Percentiles rank a stretch among this genome's conserved stretches.
Conservation (phyloP, 2,888 invertebrate species). For the Ophion ventricosus region DNA sequence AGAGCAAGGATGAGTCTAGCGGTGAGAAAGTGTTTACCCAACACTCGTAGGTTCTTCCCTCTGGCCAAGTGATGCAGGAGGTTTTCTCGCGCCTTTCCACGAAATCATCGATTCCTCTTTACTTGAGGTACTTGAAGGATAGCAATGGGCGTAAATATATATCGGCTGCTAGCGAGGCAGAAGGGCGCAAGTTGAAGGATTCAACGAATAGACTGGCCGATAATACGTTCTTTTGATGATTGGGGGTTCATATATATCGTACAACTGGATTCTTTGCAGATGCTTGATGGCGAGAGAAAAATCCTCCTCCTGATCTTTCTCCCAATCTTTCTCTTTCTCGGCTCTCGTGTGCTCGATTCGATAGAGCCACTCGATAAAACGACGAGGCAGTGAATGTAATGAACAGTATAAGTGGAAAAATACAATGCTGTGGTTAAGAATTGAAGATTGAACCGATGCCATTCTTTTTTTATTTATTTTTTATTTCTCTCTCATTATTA, state of each 20-base stretch:
- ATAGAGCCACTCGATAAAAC: constrained; percentile 61
- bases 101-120: constrained; percentile 61
- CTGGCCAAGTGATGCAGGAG: constrained; percentile 24
- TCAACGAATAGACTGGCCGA: neutral
- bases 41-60: constrained; percentile 58
- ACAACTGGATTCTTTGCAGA: constrained; percentile 41
- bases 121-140: constrained; percentile 55
- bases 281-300: constrained; percentile 44
- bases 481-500: neutral
- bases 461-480: constrained; percentile 27
- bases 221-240: constrained; percentile 15
- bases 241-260: constrained; percentile 10
- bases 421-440: constrained; percentile 48
- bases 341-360: constrained; percentile 40
- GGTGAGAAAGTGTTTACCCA: constrained; percentile 64
- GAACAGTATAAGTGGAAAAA: constrained; percentile 44
- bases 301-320: neutral
- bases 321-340: neutral
- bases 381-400: constrained; percentile 55
- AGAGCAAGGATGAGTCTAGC: neutral
- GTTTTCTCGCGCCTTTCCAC: constrained; percentile 50
- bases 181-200: constrained; percentile 16
- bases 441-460: constrained; percentile 22
- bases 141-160: constrained; percentile 32
- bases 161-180: neutral